Evolutionary conservation across 2,888 invertebrate genomes (phyloP).

Genomic region (Bimastos eiseni): DNA sequence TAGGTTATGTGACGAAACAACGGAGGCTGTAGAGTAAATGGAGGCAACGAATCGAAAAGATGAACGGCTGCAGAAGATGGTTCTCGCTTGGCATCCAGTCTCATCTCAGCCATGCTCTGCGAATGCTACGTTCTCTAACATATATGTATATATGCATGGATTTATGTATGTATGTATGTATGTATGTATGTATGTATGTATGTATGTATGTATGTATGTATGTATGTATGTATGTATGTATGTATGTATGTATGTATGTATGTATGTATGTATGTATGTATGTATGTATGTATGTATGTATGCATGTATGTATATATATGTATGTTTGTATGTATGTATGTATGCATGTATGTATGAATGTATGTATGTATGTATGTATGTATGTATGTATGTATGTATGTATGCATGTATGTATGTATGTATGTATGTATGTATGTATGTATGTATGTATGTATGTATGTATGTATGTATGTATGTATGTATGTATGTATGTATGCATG

Average conservation of each 20-base stretch:
- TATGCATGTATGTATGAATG: no score
- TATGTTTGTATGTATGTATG: no score
- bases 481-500: neutral
- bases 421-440: no score
- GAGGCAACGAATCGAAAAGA: neutral
- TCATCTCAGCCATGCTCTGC: neutral
- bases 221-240: neutral
- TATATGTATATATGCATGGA: neutral
- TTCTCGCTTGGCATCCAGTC: neutral
- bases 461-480: no score
- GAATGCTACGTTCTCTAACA: neutral
- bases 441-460: no score
- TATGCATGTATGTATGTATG: no score
- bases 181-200: no score
- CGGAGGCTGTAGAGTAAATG: neutral
- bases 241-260: neutral
- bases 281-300: no score
- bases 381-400: no score
- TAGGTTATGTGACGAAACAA: neutral
- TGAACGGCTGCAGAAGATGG: neutral
- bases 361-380: no score
- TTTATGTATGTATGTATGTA: neutral
- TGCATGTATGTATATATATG: neutral
- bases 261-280: no score
- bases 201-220: neutral